These are phyloP conservation scores for Platysteira castanea DNA, from an alignment of 2,113 vertebrate species.

Conservation along the genomic window DNA sequence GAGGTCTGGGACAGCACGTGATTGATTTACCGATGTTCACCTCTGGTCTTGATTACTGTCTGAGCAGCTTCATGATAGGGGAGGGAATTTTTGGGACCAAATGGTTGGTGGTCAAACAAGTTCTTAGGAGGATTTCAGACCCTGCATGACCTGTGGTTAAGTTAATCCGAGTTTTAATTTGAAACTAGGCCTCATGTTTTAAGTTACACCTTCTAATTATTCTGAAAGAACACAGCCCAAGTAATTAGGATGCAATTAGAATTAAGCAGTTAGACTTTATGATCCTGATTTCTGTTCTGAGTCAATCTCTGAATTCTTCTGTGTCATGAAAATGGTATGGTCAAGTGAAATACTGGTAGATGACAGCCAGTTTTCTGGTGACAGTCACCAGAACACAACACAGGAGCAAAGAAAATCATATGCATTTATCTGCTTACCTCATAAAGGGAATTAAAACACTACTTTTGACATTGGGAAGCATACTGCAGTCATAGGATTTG, in stretches of 20 bases:
- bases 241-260: neutral
- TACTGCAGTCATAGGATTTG: neutral
- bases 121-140: neutral
- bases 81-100: neutral
- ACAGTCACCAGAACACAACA: neutral
- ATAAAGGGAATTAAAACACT: neutral
- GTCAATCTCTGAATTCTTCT: neutral
- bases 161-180: neutral
- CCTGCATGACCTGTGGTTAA: neutral
- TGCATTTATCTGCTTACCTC: fast-evolving
- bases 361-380: neutral
- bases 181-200: neutral
- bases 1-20: neutral
- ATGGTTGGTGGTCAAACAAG: neutral
- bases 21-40: fast-evolving
- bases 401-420: neutral
- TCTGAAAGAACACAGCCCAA: neutral
- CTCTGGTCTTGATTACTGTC: neutral
- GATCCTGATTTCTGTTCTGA: neutral
- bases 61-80: neutral
- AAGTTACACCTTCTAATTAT: neutral
- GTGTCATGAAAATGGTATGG: neutral
- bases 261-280: neutral
- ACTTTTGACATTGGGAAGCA: neutral
- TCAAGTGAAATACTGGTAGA: neutral